A percentile compares a stretch with the other conserved stretches of the same genome.
Evolutionary conservation across 2,888 invertebrate species (phyloP).

Genomic region (Empis stercorea): DNA sequence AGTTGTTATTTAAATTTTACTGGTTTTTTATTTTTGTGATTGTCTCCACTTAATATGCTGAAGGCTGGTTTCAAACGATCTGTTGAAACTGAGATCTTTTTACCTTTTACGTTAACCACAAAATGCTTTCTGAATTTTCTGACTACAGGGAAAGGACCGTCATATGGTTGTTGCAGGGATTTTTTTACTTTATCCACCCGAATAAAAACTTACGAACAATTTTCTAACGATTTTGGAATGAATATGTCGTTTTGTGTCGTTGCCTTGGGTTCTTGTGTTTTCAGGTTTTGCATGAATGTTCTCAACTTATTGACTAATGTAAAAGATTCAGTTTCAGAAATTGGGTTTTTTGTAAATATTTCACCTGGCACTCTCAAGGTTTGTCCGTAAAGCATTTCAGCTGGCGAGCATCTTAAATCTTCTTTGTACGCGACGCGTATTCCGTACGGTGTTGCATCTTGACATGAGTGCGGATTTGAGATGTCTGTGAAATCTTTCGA

Average conservation of each 20-base stretch:
- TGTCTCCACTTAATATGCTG: background rate
- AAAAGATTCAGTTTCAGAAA: too few relatives aligned
- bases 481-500: background rate
- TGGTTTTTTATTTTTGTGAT: too few relatives aligned
- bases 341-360: background rate
- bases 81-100: slow-evolving; percentile 1
- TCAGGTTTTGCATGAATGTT: too few relatives aligned
- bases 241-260: too few relatives aligned
- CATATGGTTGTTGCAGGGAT: slow-evolving; percentile 2
- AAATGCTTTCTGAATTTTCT: background rate
- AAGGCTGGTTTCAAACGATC: slow-evolving; percentile 11
- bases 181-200: background rate
- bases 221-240: too few relatives aligned
- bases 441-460: background rate
- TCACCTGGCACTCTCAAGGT: background rate
- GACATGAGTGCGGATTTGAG: background rate
- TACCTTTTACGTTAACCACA: background rate
- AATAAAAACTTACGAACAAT: background rate
- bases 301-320: too few relatives aligned
- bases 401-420: background rate
- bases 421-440: background rate
- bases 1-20: too few relatives aligned
- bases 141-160: slow-evolving; percentile 5
- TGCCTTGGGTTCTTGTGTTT: too few relatives aligned
- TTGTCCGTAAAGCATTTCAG: background rate